Percentiles rank a stretch among this genome's conserved stretches.
Evolutionary conservation across 2,888 invertebrate genomes (phyloP).

Genomic region (Lasioglossum leucozonium): DNA sequence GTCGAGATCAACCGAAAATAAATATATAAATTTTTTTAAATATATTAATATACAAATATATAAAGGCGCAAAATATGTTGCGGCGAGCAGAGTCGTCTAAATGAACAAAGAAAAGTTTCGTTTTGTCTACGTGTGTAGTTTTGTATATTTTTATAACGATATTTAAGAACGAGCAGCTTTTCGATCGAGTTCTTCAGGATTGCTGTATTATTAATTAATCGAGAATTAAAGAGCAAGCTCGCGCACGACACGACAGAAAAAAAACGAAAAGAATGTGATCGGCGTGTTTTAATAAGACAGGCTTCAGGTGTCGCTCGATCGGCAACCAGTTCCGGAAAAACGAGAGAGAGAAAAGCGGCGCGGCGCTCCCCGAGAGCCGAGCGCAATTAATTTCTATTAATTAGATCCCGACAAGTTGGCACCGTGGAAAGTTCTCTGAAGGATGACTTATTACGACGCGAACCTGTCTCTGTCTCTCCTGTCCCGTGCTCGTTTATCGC

Average conservation of each 20-base stretch:
- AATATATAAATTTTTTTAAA: too few species aligned
- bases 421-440: conserved; percentile 61
- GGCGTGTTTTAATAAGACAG: conserved; percentile 53
- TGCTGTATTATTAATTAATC: not conserved
- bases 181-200: not conserved
- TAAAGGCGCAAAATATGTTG: too few species aligned
- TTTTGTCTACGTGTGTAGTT: not conserved
- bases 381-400: conserved; percentile 70
- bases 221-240: not conserved
- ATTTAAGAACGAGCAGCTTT: not conserved
- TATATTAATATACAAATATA: too few species aligned
- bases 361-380: not conserved
- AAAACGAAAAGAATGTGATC: conserved; percentile 1
- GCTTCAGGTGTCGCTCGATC: conserved; percentile 32
- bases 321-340: conserved; percentile 17
- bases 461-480: conserved; percentile 24
- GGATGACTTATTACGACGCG: conserved; percentile 64
- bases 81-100: too few species aligned
- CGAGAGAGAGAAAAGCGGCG: not conserved
- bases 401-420: conserved; percentile 58
- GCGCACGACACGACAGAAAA: not conserved
- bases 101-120: too few species aligned
- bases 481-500: conserved; percentile 21
- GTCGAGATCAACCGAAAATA: too few species aligned
- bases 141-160: not conserved